Evolutionary conservation across 2,888 invertebrate genomes (phyloP).

Genomic region (Exocentrus adspersus): DNA sequence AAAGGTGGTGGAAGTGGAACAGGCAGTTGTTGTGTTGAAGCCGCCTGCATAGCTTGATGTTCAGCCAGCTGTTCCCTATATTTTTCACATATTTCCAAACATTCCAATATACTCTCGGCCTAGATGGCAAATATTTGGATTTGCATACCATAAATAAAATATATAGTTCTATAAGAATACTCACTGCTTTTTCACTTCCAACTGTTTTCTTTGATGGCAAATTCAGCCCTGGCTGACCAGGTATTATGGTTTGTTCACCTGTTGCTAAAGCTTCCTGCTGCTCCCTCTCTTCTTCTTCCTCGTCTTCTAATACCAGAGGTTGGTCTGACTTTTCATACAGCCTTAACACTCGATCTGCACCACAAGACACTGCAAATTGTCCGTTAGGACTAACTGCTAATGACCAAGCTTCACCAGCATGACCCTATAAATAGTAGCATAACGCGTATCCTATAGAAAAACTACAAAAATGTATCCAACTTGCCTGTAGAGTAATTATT

Average conservation of each 20-base stretch:
- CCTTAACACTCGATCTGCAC: slow-evolving; percentile 88
- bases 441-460: not conserved
- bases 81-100: slow-evolving; percentile 79
- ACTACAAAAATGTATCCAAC: slow-evolving; percentile 6
- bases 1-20: slow-evolving; percentile 77
- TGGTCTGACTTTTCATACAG: slow-evolving; percentile 88
- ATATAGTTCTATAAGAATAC: not conserved
- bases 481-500: slow-evolving; percentile 86
- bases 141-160: not conserved
- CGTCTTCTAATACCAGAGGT: slow-evolving; percentile 91
- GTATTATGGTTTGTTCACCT: slow-evolving; percentile 75
- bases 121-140: slow-evolving; percentile 49
- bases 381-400: slow-evolving; percentile 85
- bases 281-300: slow-evolving; percentile 86
- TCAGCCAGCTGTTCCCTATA: slow-evolving; percentile 71
- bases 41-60: slow-evolving; percentile 58
- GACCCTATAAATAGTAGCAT: slow-evolving; percentile 69
- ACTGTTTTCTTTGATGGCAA: slow-evolving; percentile 90
- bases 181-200: slow-evolving; percentile 86
- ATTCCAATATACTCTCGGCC: slow-evolving; percentile 93
- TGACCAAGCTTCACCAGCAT: slow-evolving; percentile 81
- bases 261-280: slow-evolving; percentile 78
- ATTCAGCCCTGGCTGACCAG: slow-evolving; percentile 75
- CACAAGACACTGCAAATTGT: slow-evolving; percentile 79
- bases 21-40: slow-evolving; percentile 58